These are phyloP conservation scores for Macrophya annulata DNA, from an alignment of 2,888 invertebrate genomes.

Conservation along the genomic window DNA sequence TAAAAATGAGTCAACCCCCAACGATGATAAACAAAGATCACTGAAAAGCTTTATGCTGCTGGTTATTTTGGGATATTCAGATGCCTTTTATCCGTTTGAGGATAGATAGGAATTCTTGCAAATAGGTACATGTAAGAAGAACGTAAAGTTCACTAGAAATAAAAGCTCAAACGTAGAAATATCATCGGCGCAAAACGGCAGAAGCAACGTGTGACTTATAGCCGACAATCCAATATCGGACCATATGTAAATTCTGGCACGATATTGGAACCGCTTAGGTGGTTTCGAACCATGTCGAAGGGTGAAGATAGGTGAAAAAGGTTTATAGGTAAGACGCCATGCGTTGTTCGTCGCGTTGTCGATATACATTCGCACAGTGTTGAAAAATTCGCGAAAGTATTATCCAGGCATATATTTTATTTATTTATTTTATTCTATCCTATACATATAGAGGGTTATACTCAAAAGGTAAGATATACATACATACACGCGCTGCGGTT, in stretches of 20 bases:
- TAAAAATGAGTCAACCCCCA: neutral
- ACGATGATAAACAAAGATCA: neutral
- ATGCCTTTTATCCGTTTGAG: neutral
- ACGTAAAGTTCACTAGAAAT: neutral
- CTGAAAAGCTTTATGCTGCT: neutral
- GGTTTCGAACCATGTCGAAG: neutral
- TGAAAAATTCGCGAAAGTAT: neutral
- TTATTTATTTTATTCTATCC: neutral
- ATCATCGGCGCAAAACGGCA: slow-evolving; percentile 30
- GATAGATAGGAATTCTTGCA: neutral
- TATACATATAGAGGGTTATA: neutral
- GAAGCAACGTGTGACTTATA: slow-evolving; percentile 29
- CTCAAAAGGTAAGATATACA: neutral
- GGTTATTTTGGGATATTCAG: neutral
- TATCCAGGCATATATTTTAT: neutral
- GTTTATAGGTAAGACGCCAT: neutral
- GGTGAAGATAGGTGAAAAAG: slow-evolving; percentile 42
- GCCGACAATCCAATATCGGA: slow-evolving; percentile 55
- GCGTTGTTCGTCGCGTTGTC: neutral
- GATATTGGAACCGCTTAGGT: slow-evolving; percentile 57
- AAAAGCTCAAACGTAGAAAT: neutral
- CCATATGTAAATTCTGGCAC: slow-evolving; percentile 50
- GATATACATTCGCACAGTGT: slow-evolving; percentile 1
- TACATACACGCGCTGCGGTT: neutral
- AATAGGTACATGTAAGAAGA: neutral